Conservation (phyloP, 2,888 invertebrate genomes). For the Chloroclysta siterata region DNA sequence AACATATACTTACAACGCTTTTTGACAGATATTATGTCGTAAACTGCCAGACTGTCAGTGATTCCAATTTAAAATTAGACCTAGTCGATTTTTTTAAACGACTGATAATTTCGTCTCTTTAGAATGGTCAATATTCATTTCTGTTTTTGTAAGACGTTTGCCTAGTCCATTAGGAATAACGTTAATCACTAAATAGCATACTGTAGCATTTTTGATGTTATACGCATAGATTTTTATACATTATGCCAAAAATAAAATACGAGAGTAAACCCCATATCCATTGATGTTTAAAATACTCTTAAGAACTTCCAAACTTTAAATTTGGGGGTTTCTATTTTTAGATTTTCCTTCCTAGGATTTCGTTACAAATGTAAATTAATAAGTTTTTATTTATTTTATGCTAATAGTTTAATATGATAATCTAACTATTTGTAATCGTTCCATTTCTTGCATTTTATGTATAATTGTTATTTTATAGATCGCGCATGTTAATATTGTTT, state of each 20-base stretch:
- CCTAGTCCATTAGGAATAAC: conserved; percentile 58
- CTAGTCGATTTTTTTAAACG: conserved; percentile 11
- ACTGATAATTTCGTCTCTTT: conserved; percentile 19
- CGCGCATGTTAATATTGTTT: conserved; percentile 75
- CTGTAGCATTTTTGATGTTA: conserved; percentile 51
- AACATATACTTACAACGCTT: not conserved
- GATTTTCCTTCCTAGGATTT: conserved; percentile 77
- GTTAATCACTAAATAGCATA: conserved; percentile 45
- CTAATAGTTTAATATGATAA: conserved; percentile 62
- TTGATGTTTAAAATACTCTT: conserved; percentile 19
- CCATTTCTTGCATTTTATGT: conserved; percentile 82
- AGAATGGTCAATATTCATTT: conserved; percentile 36
- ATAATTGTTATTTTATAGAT: conserved; percentile 79
- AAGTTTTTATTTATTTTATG: conserved; percentile 70
- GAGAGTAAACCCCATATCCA: conserved; percentile 31
- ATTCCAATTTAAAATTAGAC: not conserved
- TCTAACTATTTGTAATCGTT: conserved; percentile 68
- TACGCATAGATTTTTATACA: conserved; percentile 44
- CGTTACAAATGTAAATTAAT: conserved; percentile 68
- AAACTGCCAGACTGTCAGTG: not conserved
- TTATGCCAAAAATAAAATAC: conserved; percentile 42
- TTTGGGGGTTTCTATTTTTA: conserved; percentile 32
- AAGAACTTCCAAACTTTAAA: conserved; percentile 18
- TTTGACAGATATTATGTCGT: not conserved
- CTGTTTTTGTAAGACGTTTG: conserved; percentile 46